Evolutionary conservation across 2,113 vertebrate species (phyloP).

Genomic region (Mobula hypostoma): DNA sequence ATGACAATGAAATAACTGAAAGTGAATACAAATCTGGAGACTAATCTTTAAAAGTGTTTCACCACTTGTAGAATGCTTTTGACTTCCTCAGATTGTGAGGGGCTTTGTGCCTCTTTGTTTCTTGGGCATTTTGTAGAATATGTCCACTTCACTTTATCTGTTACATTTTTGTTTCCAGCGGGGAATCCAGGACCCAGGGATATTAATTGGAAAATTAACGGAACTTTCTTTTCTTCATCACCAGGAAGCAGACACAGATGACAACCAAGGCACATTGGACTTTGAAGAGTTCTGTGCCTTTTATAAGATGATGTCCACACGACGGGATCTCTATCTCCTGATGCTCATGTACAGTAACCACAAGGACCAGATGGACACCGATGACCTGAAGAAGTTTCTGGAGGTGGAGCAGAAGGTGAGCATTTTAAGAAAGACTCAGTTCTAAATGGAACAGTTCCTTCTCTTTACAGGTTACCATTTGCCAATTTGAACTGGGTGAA

Average conservation of each 20-base stretch:
- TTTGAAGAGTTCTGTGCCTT: conserved; percentile 97
- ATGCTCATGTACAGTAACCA: conserved; percentile 94
- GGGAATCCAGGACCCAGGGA: not conserved
- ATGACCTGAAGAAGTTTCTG: conserved; percentile 75
- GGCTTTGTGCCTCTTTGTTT: not conserved
- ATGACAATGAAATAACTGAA: too few relatives aligned
- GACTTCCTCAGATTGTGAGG: not conserved
- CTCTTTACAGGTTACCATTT: not conserved
- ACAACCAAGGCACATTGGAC: conserved; percentile 79
- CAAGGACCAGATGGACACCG: conserved; percentile 77
- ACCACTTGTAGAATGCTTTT: not conserved
- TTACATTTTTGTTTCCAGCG: not conserved
- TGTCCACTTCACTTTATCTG: not conserved
- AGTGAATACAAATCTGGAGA: too few relatives aligned
- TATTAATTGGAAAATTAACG: not conserved
- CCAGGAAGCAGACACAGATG: conserved; percentile 93
- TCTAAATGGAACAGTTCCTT: too few relatives aligned
- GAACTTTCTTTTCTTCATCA: not conserved
- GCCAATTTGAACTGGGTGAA: not conserved
- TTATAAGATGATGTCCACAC: conserved; percentile 97
- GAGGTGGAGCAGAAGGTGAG: conserved; percentile 86
- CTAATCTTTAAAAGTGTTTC: not conserved
- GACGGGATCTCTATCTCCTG: conserved; percentile 87
- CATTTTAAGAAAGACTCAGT: too few relatives aligned
- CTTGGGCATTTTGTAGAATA: not conserved